Base-by-base conservation (phyloP, 2,888 invertebrate species). In the Platycheirus rosarum region DNA sequence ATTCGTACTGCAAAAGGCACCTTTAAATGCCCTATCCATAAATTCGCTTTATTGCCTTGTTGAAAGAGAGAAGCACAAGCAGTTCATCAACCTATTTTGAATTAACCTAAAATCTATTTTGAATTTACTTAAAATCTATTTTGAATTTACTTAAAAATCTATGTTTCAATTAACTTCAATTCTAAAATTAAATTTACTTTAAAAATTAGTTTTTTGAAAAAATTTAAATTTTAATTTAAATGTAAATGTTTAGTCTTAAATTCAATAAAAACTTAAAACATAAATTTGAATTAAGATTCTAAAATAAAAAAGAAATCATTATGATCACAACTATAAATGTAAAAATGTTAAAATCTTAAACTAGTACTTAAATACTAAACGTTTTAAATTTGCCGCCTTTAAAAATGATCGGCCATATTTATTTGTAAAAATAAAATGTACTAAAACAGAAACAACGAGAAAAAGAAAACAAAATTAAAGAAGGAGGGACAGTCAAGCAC, bases 1-100 rank as follows among this genome's bases (percentile, higher is more conserved):
- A 49, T 60, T 29, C 60, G 51, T n/a, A 71, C 60, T 2, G 4
- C 62, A 20, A 63, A 20, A 18, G 44, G 44, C 2, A 44, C n/a
- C 14, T 23, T 42, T 3, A 57, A 26, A 7, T 5, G 44, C 3
- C 60, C 44, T 6, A 60, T 44, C 60, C 60, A 60, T 1, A 60
- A 60, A 13, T n/a, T 60, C 0, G 60, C 60, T 13, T 1, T 60
- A 14, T 14, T 48, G 23, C 35, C 62, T 9, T 63, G 62, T 63
- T 62, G 46, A 62, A 62, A 62, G 8, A 18, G 46, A 3, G 16
- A n/a, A 14, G n/a, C 46, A 37, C 37, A 37, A 37, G 23, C 23
- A n/a, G n/a, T n/a, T n/a, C n/a, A n/a, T n/a, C n/a, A n/a, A n/a
- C n/a, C n/a, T n/a, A n/a, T n/a, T n/a, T n/a, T n/a, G n/a, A n/a